phyloP scores from a whole-genome alignment of 1,140 invertebrate genomes.

The Ladona fulva region DNA sequence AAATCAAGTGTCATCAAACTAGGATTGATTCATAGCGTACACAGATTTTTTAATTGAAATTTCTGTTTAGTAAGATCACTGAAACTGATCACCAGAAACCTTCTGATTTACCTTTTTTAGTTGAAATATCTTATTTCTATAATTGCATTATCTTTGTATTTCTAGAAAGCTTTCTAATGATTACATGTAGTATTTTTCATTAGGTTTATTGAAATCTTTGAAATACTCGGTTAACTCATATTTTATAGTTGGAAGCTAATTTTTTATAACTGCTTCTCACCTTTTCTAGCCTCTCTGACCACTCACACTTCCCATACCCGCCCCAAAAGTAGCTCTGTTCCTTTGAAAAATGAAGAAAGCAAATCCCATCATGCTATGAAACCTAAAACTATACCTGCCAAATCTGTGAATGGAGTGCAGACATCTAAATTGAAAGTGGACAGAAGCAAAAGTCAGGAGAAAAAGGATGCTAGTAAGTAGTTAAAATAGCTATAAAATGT shows the following conservation, averaged over 20 bases:
- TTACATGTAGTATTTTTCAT: neutral
- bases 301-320: conserved; percentile 39
- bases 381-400: conserved; percentile 23
- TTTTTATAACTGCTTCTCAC: conserved; percentile 24
- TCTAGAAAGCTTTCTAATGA: neutral
- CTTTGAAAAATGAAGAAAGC: conserved; percentile 23
- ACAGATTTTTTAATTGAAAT: too few species aligned
- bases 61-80: neutral
- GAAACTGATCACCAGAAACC: neutral
- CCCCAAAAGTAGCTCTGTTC: conserved; percentile 41
- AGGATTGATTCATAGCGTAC: too few species aligned
- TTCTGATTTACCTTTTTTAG: neutral
- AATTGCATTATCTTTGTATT: neutral
- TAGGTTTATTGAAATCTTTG: neutral
- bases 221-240: neutral
- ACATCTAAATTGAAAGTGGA: conserved; percentile 13
- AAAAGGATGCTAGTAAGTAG: conserved; percentile 24
- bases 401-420: conserved; percentile 23
- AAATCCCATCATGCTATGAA: conserved; percentile 24
- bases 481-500: conserved; percentile 12
- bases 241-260: conserved; percentile 18
- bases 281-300: conserved; percentile 41
- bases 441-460: conserved; percentile 20
- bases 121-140: neutral
- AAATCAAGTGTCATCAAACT: too few species aligned